Conservation (phyloP, 2,113 vertebrate genomes). For the Pithys albifrons region DNA sequence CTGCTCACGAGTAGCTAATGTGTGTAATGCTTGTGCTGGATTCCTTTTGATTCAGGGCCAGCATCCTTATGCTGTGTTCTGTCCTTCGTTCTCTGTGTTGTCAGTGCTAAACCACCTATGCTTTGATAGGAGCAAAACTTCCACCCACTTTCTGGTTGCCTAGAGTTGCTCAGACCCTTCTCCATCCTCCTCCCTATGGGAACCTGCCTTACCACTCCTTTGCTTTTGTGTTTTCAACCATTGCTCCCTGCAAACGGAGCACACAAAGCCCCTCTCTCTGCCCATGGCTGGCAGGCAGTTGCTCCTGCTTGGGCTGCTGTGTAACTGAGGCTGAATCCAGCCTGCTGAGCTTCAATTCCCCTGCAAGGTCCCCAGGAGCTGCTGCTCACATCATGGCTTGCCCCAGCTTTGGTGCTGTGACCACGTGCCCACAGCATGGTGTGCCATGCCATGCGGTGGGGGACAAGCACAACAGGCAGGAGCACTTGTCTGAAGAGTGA, state of each 20-base stretch:
- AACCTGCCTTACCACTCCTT: not conserved
- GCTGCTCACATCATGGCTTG: not conserved
- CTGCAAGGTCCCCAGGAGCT: not conserved
- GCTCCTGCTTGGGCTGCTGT: not conserved
- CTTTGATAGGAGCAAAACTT: not conserved
- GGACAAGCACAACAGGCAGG: not conserved
- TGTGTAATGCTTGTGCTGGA: not conserved
- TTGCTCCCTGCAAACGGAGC: not conserved
- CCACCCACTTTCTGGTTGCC: not conserved
- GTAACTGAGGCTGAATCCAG: not conserved
- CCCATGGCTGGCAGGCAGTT: not conserved
- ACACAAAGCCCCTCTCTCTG: not conserved
- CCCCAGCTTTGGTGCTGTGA: not conserved
- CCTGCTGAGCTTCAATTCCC: not conserved
- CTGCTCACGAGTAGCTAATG: not conserved
- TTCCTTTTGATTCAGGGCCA: not conserved
- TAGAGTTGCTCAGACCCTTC: not conserved
- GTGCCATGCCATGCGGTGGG: fast-evolving
- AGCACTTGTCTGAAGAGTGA: not conserved
- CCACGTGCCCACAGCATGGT: fast-evolving
- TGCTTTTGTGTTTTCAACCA: not conserved
- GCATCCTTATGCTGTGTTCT: not conserved
- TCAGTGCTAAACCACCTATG: not conserved
- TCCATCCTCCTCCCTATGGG: not conserved
- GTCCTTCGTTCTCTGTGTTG: not conserved